Percentiles rank a stretch among this genome's conserved stretches.
Conservation (phyloP, 37 sponge, comb jelly and placozoan species). For the Petrosia ficiformis region DNA sequence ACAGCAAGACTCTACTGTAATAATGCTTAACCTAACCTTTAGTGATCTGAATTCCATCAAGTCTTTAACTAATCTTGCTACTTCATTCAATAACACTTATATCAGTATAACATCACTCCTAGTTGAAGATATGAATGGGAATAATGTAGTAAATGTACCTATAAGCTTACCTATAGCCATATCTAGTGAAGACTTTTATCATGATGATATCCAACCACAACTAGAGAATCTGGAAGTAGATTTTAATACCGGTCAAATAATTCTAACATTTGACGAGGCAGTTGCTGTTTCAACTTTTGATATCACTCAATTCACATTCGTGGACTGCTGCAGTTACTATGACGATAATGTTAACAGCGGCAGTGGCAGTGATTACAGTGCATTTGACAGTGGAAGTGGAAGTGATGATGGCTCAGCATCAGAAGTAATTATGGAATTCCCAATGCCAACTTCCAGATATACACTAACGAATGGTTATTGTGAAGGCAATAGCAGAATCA, state of each 20-base stretch:
- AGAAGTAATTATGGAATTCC: not conserved
- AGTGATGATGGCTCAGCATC: not conserved
- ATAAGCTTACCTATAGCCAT: not conserved
- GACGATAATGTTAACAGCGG: not conserved
- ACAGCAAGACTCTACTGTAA: conserved; percentile 15
- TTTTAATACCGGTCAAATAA: conserved; percentile 62
- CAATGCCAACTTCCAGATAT: conserved; percentile 38
- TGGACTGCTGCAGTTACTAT: conserved; percentile 70
- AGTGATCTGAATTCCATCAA: conserved; percentile 83
- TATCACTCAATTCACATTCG: conserved; percentile 50
- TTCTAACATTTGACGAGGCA: conserved; percentile 79
- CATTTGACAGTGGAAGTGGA: conserved; percentile 7
- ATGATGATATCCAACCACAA: conserved; percentile 52
- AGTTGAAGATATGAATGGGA: conserved; percentile 61
- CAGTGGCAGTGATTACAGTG: conserved; percentile 11
- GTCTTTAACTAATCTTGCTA: conserved; percentile 47
- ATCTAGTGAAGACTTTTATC: conserved; percentile 4
- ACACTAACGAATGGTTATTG: conserved; percentile 68
- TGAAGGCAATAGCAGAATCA: conserved; percentile 34
- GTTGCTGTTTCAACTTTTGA: conserved; percentile 69
- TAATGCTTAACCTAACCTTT: conserved; percentile 39
- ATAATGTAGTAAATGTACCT: conserved; percentile 32
- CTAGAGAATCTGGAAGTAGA: conserved; percentile 62
- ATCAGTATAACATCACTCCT: conserved; percentile 34
- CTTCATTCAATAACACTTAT: conserved; percentile 50